These are phyloP conservation scores for Saccostrea cuccullata DNA, from an alignment of 1,140 invertebrate genomes.

Conservation along the genomic window DNA sequence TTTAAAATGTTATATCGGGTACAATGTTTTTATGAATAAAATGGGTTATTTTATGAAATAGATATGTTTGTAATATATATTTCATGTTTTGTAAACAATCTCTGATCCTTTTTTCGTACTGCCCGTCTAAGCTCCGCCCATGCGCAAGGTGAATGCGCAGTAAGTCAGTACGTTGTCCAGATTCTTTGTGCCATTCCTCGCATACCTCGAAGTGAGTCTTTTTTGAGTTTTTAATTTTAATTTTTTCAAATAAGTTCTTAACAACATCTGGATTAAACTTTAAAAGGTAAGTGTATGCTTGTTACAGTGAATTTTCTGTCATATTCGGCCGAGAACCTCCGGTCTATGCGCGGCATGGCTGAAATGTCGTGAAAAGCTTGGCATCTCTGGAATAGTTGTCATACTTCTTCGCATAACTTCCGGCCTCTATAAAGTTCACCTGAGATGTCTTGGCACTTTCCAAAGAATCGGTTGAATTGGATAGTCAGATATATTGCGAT, in stretches of 20 bases:
- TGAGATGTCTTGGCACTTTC: slow-evolving; percentile 31
- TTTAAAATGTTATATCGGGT: neutral
- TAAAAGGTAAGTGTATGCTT: slow-evolving; percentile 58
- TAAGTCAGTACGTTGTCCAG: slow-evolving; percentile 91
- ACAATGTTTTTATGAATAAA: neutral
- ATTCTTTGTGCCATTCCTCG: slow-evolving; percentile 96
- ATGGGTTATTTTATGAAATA: neutral
- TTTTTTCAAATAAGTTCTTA: slow-evolving; percentile 54
- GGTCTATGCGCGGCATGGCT: slow-evolving; percentile 84
- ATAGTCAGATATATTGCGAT: neutral
- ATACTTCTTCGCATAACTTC: slow-evolving; percentile 82
- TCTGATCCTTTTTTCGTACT: neutral
- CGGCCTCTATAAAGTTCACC: slow-evolving; percentile 63
- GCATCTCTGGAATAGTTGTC: slow-evolving; percentile 88
- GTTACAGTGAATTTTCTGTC: slow-evolving; percentile 33
- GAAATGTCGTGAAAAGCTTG: slow-evolving; percentile 84
- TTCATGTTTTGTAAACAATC: slow-evolving; percentile 33
- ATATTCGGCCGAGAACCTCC: slow-evolving; percentile 57
- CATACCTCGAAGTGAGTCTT: slow-evolving; percentile 91
- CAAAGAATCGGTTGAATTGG: slow-evolving; percentile 2
- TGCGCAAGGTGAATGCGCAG: slow-evolving; percentile 90
- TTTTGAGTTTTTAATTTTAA: slow-evolving; percentile 58
- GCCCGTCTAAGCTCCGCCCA: slow-evolving; percentile 76
- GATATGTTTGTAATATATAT: neutral
- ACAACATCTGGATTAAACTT: slow-evolving; percentile 49